Evolutionary conservation across 1,140 invertebrate genomes (phyloP), one percentile per base, ranked within the genome.

Genomic region (Agrilus planipennis): DNA sequence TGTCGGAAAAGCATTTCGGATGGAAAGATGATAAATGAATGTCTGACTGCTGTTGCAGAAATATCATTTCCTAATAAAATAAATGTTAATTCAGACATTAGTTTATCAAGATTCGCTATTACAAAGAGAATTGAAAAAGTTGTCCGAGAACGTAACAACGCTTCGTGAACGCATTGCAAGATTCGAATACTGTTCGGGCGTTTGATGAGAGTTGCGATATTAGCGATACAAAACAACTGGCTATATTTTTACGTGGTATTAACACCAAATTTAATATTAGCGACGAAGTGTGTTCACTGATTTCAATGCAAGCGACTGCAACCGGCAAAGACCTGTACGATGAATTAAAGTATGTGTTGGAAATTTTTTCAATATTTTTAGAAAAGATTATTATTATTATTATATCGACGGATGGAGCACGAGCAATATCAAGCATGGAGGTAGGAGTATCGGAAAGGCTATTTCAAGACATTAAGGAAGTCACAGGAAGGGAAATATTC

Each of bases 1-100:
- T n/a, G n/a, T n/a, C n/a, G 37, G 31, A 46, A 44, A 46, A 22
- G 34, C 21, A 39, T 46, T 46, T 34, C 19, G 31, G 53, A 58
- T 41, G 51, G 48, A 31, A 52, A 60, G 46, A 50, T 56, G 25
- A 43, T 57, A 29, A 60, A 60, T 47, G 45, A 53, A 42, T 60
- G 55, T 45, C 27, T 58, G 42, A 49, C 52, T 41, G 42, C 44
- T 37, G 44, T 50, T 40, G 47, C 34, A 39, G 46, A 61, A 51
- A 42, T 47, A 46, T 27, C 55, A 25, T 53, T 46, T 42, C 44
- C 51, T 41, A 47, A 50, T 39, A 52, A 52, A 44, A n/a, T n/a
- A 36, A 54, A 50, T 30, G 17, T 45, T 42, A 45, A 28, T 44
- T 44, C 29, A 31, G 4, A 36, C 15, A n/a, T n/a, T n/a, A n/a